Evolutionary conservation across 2,888 invertebrate genomes (phyloP).

Genomic region (Campoplex nolae): DNA sequence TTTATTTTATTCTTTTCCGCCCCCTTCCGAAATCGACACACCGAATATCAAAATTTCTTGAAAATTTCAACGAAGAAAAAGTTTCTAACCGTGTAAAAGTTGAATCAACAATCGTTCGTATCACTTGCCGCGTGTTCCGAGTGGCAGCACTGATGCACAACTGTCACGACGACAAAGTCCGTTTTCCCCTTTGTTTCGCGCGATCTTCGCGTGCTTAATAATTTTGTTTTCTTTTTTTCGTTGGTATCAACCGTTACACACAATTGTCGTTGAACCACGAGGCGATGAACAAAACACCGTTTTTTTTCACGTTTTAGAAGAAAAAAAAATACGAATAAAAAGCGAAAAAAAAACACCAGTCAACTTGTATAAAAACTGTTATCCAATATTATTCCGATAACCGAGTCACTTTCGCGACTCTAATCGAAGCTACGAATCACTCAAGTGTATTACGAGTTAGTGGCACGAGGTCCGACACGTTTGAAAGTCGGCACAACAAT

Average conservation of each 20-base stretch:
- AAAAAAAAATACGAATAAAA: not conserved
- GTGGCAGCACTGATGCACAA: conserved; percentile 26
- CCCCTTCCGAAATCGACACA: not conserved
- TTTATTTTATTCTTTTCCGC: not conserved
- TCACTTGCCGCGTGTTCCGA: conserved; percentile 13
- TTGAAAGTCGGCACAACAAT: conserved; percentile 78
- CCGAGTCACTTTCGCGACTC: not conserved
- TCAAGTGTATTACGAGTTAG: conserved; percentile 2
- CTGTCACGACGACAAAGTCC: conserved; percentile 34
- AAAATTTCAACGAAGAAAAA: not conserved
- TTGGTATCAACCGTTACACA: not conserved
- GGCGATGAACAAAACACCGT: not conserved
- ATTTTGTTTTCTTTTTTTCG: not conserved
- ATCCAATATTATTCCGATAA: conserved; percentile 2
- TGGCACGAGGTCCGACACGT: conserved; percentile 72
- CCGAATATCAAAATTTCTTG: not conserved
- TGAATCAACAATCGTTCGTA: not conserved
- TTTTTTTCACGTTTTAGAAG: not conserved
- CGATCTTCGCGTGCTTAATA: not conserved
- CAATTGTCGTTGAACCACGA: not conserved
- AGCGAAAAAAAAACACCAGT: not conserved
- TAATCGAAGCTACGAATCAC: not conserved
- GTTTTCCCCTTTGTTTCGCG: conserved; percentile 1
- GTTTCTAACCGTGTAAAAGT: not conserved
- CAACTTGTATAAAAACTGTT: conserved; percentile 1